phyloP scores from a whole-genome alignment of 2,888 invertebrate species.

The Apamea monoglypha region DNA sequence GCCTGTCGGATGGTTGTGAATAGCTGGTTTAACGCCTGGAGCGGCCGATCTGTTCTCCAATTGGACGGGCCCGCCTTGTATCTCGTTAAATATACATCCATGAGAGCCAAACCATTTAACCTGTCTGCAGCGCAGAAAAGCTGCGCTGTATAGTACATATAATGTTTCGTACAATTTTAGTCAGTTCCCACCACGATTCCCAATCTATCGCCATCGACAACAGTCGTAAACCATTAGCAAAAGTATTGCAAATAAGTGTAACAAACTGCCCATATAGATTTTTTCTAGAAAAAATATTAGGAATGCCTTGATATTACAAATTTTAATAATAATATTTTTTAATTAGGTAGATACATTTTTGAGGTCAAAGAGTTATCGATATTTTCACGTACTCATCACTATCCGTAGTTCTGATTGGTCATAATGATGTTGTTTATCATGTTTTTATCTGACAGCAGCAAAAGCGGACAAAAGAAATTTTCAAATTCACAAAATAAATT shows the following conservation, averaged over 20 bases:
- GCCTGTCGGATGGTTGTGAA: too few relatives aligned
- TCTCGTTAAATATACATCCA: too few relatives aligned
- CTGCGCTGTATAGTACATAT: not conserved
- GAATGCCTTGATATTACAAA: not conserved
- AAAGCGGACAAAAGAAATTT: slow-evolving; percentile 30
- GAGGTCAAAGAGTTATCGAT: slow-evolving; percentile 38
- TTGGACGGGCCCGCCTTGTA: too few relatives aligned
- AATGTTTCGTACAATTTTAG: not conserved
- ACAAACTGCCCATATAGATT: not conserved
- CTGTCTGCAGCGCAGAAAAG: not conserved
- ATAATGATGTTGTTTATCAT: slow-evolving; percentile 26
- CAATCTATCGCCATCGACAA: not conserved
- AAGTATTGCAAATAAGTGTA: not conserved
- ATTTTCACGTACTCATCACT: slow-evolving; percentile 18
- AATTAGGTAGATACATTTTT: too few relatives aligned
- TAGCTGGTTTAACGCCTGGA: too few relatives aligned
- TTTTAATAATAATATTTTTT: too few relatives aligned
- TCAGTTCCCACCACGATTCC: not conserved
- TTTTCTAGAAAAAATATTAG: not conserved
- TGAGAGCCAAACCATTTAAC: not conserved
- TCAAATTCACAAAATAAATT: slow-evolving; percentile 22
- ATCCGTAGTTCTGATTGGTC: slow-evolving; percentile 25
- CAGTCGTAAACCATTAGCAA: not conserved
- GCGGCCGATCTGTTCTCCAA: too few relatives aligned
- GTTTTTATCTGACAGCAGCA: slow-evolving; percentile 23